Conservation (phyloP, 1,140 invertebrate genomes). For the Eueides isabella region DNA sequence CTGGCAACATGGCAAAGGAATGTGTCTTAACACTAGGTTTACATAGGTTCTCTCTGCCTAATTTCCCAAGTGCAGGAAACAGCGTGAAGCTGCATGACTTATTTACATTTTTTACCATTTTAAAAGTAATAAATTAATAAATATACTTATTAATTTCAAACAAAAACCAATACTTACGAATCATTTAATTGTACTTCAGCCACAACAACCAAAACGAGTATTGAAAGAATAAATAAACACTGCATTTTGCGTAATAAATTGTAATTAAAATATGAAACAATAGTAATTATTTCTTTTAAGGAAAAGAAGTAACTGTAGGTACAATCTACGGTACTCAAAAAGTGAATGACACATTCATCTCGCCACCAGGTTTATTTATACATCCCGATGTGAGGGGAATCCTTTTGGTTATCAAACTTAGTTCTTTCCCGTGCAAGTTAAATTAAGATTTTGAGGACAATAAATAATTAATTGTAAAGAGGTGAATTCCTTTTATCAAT, state of each 20-base stretch:
- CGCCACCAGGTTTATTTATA: background rate
- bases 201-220: conserved; percentile 21
- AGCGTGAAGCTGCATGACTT: too few relatives aligned
- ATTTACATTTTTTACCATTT: too few relatives aligned
- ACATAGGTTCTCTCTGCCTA: too few relatives aligned
- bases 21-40: too few relatives aligned
- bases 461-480: background rate
- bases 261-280: background rate
- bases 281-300: background rate
- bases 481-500: background rate
- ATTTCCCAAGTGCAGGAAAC: too few relatives aligned
- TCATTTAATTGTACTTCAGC: conserved; percentile 13
- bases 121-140: too few relatives aligned
- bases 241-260: conserved; percentile 22
- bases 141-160: background rate
- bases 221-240: conserved; percentile 13
- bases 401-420: background rate
- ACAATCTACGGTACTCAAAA: background rate
- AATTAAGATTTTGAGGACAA: background rate
- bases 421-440: background rate
- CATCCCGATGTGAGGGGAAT: background rate
- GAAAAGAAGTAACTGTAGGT: too few relatives aligned
- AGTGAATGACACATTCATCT: background rate
- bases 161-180: conserved; percentile 21
- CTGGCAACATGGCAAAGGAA: too few relatives aligned